phyloP scores from a whole-genome alignment of 2,113 vertebrate species.

The Etheostoma spectabile region DNA sequence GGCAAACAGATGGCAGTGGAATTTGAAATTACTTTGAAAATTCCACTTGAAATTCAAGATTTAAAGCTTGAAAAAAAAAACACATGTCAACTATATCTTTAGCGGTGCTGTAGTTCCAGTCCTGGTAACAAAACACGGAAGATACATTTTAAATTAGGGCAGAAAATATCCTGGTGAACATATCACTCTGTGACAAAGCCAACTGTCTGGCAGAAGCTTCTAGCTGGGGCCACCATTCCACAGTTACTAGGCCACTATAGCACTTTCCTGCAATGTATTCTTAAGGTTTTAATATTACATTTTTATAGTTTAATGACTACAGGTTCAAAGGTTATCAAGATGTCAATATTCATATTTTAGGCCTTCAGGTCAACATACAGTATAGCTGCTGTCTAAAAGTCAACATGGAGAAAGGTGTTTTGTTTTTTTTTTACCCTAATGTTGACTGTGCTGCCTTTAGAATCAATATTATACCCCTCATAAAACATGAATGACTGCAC shows the following conservation, averaged over 20 bases:
- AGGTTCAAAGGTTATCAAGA: constrained; percentile 14
- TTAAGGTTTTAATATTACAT: constrained; percentile 29
- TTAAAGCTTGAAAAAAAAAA: not conserved
- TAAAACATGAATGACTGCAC: constrained; percentile 78
- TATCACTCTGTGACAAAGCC: constrained; percentile 16
- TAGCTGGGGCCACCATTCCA: not conserved
- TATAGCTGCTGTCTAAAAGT: constrained; percentile 24
- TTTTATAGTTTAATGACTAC: not conserved
- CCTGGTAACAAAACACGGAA: not conserved
- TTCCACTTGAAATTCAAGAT: not conserved
- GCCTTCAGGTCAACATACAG: constrained; percentile 12
- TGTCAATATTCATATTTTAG: constrained; percentile 35
- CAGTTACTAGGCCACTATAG: not conserved
- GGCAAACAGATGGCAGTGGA: not conserved
- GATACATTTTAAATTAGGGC: not conserved
- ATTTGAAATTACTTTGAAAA: not conserved
- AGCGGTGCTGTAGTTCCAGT: not conserved
- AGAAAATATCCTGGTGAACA: constrained; percentile 21
- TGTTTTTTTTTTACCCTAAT: constrained; percentile 27
- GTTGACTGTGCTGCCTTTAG: constrained; percentile 57
- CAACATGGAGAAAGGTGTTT: constrained; percentile 12
- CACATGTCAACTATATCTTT: not conserved
- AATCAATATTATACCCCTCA: constrained; percentile 80
- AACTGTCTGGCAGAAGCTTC: not conserved
- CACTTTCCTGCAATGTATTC: constrained; percentile 1